These are phyloP conservation scores for Limnephilus lunatus DNA, from an alignment of 2,888 invertebrate genomes.

Conservation along the genomic window DNA sequence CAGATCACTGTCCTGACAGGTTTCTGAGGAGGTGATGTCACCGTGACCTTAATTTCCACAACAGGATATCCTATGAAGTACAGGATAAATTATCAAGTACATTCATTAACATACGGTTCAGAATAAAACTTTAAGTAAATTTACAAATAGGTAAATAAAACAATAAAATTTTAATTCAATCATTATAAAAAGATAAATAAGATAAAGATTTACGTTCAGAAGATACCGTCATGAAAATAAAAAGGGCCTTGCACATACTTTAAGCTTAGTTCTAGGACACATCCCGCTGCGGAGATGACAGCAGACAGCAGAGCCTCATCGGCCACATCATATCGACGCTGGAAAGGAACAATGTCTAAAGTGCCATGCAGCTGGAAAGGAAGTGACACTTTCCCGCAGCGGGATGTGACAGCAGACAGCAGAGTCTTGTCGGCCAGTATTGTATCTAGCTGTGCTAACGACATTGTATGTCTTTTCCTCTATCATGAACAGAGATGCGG, in stretches of 20 bases:
- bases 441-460: conserved; percentile 9
- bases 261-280: neutral
- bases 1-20: neutral
- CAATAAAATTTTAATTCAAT: neutral
- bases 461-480: neutral
- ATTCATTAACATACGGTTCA: neutral
- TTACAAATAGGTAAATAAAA: neutral
- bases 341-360: no score
- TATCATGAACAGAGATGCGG: no score
- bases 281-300: neutral
- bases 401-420: no score
- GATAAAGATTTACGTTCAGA: neutral
- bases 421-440: neutral
- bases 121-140: neutral
- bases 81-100: neutral
- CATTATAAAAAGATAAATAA: neutral
- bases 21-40: neutral
- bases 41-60: neutral
- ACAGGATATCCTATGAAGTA: neutral
- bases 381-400: no score
- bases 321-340: neutral
- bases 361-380: no score
- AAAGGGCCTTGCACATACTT: neutral
- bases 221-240: neutral
- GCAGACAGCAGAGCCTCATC: neutral